phyloP scores from a whole-genome alignment of 2,888 invertebrate species.

The Euzetes globulus region DNA sequence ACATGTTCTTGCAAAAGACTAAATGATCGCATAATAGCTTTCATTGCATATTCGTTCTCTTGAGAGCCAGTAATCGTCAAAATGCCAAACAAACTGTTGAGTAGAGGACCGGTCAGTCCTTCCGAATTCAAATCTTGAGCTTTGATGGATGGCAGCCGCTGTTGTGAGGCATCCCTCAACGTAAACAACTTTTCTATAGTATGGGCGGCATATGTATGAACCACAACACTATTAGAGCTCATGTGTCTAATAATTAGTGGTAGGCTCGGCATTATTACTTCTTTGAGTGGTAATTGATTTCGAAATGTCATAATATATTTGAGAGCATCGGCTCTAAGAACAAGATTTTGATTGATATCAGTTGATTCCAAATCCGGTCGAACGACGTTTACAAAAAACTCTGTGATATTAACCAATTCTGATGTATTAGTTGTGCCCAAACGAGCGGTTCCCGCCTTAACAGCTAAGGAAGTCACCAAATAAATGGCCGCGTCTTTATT shows the following conservation, averaged over 20 bases:
- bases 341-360: slow-evolving; percentile 77
- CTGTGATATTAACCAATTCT: slow-evolving; percentile 75
- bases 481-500: slow-evolving; percentile 93
- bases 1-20: slow-evolving; percentile 70
- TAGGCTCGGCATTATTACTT: slow-evolving; percentile 64
- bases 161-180: slow-evolving; percentile 57
- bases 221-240: slow-evolving; percentile 68
- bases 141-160: slow-evolving; percentile 44
- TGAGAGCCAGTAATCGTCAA: slow-evolving; percentile 65
- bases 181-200: slow-evolving; percentile 78
- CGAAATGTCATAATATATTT: slow-evolving; percentile 96
- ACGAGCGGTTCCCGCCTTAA: slow-evolving; percentile 72
- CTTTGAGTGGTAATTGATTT: slow-evolving; percentile 68
- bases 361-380: slow-evolving; percentile 71
- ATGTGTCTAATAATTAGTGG: slow-evolving; percentile 73
- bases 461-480: slow-evolving; percentile 87
- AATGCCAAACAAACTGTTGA: slow-evolving; percentile 67
- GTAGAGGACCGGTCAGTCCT: slow-evolving; percentile 57
- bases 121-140: slow-evolving; percentile 55
- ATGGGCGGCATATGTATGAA: slow-evolving; percentile 90
- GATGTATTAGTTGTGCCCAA: slow-evolving; percentile 87
- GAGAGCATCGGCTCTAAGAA: slow-evolving; percentile 90
- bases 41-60: slow-evolving; percentile 98
- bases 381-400: slow-evolving; percentile 81
- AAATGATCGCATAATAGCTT: slow-evolving; percentile 86